phyloP scores from a whole-genome alignment of 1,140 invertebrate genomes.

The Temnothorax longispinosus region DNA sequence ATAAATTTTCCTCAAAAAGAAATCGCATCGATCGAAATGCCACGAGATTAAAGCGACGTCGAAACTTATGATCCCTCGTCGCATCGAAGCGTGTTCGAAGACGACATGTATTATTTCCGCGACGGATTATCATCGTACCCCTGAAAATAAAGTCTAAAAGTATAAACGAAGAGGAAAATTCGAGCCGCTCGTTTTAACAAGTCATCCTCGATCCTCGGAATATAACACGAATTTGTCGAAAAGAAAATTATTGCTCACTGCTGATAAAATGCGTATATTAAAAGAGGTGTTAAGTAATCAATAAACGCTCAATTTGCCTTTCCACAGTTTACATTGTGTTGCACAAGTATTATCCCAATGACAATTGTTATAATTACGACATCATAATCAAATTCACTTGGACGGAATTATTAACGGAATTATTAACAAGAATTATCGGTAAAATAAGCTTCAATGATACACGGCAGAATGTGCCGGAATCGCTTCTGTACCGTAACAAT shows the following conservation, averaged over 20 bases:
- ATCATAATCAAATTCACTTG: constrained; percentile 1
- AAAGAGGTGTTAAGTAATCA: background rate
- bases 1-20: constrained; percentile 27
- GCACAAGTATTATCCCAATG: background rate
- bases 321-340: background rate
- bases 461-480: background rate
- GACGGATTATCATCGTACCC: background rate
- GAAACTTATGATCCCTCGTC: background rate
- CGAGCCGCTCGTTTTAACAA: background rate
- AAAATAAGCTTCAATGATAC: constrained; percentile 16
- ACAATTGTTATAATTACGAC: constrained; percentile 3
- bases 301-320: background rate
- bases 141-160: background rate
- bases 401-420: constrained; percentile 6
- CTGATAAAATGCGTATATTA: background rate
- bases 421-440: background rate
- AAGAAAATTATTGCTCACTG: background rate
- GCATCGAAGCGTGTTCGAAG: background rate
- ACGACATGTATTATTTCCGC: background rate
- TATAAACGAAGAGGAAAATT: background rate
- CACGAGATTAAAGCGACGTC: background rate
- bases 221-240: background rate
- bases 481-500: background rate
- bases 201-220: background rate
- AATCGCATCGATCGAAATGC: background rate